Percentiles rank a stretch among this genome's conserved stretches.
Conservation (phyloP, 1,140 invertebrate genomes). For the Eumeta japonica region DNA sequence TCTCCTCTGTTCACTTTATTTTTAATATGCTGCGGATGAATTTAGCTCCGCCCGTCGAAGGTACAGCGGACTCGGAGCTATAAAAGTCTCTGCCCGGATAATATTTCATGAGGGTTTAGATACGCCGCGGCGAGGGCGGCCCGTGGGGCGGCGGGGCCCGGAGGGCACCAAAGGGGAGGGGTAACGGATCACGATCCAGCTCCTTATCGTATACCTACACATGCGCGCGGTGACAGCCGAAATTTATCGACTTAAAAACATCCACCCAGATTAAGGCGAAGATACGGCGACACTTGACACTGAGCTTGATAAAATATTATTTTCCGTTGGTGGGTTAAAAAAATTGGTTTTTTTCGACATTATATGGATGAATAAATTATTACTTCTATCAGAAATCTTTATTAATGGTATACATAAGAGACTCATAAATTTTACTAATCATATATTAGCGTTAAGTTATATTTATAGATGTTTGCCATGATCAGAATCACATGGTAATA, state of each 20-base stretch:
- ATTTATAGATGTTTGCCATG: too few relatives aligned
- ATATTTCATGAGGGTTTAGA: conserved; percentile 50
- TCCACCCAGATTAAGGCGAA: conserved; percentile 39
- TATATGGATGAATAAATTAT: conserved; percentile 14
- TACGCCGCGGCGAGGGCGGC: not conserved
- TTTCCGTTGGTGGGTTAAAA: too few relatives aligned
- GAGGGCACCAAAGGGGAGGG: conserved; percentile 4
- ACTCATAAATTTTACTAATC: too few relatives aligned
- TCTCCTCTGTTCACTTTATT: too few relatives aligned
- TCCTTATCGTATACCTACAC: conserved; percentile 38
- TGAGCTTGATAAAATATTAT: conserved; percentile 27
- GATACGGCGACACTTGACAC: conserved; percentile 25
- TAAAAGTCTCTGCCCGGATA: conserved; percentile 50
- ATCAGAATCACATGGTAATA: too few relatives aligned
- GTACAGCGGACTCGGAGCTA: too few relatives aligned
- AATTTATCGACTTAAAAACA: conserved; percentile 54
- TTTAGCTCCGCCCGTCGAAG: too few relatives aligned
- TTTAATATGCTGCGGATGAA: too few relatives aligned
- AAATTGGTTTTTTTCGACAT: too few relatives aligned
- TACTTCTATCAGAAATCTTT: too few relatives aligned
- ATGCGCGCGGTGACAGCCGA: conserved; percentile 49
- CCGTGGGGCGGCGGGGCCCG: conserved; percentile 23
- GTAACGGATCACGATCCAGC: conserved; percentile 22
- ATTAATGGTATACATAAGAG: too few relatives aligned
- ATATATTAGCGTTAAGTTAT: too few relatives aligned